These are phyloP conservation scores for Ispidina lecontei DNA, from an alignment of 2,797 vertebrate species.

Conservation along the genomic window DNA sequence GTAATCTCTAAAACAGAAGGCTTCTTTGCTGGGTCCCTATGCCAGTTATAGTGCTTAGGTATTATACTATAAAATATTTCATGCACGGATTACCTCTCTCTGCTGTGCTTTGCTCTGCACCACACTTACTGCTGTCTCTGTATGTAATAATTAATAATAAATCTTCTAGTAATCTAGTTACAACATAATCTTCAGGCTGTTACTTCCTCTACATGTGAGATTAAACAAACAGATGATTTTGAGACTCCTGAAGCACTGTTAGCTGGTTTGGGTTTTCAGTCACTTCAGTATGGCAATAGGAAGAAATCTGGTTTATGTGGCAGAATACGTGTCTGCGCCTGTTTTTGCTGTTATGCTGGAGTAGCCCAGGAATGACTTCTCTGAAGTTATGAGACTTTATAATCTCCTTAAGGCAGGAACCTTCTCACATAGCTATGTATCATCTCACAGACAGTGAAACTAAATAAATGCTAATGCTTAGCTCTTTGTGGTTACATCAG, in stretches of 20 bases:
- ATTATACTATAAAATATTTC: not conserved
- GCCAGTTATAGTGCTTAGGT: not conserved
- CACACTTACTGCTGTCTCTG: not conserved
- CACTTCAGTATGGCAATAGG: not conserved
- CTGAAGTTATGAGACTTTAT: not conserved
- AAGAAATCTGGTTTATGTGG: not conserved
- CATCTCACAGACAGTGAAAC: not conserved
- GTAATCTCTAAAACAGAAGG: not conserved
- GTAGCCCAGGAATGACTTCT: not conserved
- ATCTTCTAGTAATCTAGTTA: constrained; percentile 19
- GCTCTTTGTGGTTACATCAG: not conserved
- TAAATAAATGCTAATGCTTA: not conserved
- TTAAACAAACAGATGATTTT: constrained; percentile 13
- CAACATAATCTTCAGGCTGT: not conserved
- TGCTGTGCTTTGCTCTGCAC: not conserved
- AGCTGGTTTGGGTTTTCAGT: not conserved
- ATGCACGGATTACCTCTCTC: not conserved
- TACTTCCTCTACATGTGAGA: not conserved
- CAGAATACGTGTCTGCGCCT: not conserved
- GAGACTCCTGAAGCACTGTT: not conserved
- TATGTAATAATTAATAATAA: constrained; percentile 6
- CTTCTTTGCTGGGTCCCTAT: not conserved
- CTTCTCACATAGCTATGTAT: not conserved
- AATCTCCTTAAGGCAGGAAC: not conserved
- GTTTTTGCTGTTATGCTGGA: not conserved